Conservation (phyloP, 2,888 invertebrate genomes). For the Lacanobia oleracea region DNA sequence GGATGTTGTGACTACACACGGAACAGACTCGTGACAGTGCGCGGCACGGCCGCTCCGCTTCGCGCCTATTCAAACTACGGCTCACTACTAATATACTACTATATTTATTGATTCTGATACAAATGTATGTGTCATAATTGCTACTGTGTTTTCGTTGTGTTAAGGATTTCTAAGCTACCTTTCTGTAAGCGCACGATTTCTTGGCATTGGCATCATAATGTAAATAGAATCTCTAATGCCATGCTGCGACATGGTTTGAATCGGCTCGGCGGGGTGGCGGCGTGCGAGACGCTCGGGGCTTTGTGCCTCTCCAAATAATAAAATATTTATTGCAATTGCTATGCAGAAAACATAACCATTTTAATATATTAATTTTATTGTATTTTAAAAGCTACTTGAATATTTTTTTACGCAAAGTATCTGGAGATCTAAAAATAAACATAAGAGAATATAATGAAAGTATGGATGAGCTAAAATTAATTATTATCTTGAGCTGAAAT, state of each 20-base stretch:
- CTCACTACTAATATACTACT: not conserved
- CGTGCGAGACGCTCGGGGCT: conserved; percentile 21
- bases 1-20: conserved; percentile 55
- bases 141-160: conserved; percentile 10
- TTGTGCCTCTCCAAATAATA: conserved; percentile 43
- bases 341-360: conserved; percentile 49
- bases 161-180: conserved; percentile 2
- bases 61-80: conserved; percentile 1
- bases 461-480: conserved; percentile 76
- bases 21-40: conserved; percentile 31
- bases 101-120: conserved; percentile 33
- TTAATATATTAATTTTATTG: conserved; percentile 61
- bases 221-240: conserved; percentile 41
- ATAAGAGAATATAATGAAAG: conserved; percentile 71
- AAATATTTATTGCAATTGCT: conserved; percentile 46
- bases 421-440: conserved; percentile 75
- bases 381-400: conserved; percentile 63
- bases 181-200: conserved; percentile 1
- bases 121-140: too few relatives aligned
- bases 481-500: conserved; percentile 77
- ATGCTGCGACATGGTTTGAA: conserved; percentile 12
- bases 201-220: conserved; percentile 29
- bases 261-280: conserved; percentile 4
- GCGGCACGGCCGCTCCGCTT: conserved; percentile 19
- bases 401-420: conserved; percentile 66